These are phyloP conservation scores for Toxotes jaculatrix DNA, from an alignment of 2,113 vertebrate genomes.

Conservation along the genomic window DNA sequence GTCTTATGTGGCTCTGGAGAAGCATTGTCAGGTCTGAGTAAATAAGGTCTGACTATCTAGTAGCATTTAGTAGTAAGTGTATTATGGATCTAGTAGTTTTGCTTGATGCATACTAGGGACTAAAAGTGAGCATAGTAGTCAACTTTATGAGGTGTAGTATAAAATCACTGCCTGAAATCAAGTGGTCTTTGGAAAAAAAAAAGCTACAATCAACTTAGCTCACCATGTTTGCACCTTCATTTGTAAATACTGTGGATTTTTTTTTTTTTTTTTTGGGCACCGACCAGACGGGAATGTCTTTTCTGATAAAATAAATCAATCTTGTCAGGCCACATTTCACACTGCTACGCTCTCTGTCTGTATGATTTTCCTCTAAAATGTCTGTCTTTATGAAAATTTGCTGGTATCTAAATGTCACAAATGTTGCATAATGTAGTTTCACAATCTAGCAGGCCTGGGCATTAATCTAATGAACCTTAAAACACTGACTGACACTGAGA, in stretches of 20 bases:
- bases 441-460: neutral
- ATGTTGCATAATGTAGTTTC: constrained; percentile 7
- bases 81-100: neutral
- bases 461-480: constrained; percentile 1
- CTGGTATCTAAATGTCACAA: constrained; percentile 22
- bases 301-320: too few species aligned
- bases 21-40: neutral
- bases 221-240: too few species aligned
- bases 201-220: neutral
- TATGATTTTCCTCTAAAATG: neutral
- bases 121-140: neutral
- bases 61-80: neutral
- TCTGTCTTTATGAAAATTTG: neutral
- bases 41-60: neutral
- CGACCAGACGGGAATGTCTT: too few species aligned
- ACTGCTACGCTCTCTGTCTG: neutral
- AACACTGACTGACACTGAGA: constrained; percentile 1
- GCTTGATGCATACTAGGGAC: neutral
- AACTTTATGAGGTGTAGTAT: neutral
- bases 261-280: too few species aligned
- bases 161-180: neutral
- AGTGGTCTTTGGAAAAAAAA: neutral
- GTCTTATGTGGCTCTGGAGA: neutral
- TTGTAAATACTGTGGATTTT: too few species aligned
- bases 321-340: too few species aligned